Percentiles rank a stretch among this genome's conserved stretches.
These are phyloP conservation scores for Caenorhabditis sp. DNA, from an alignment of 2,888 invertebrate genomes.

Conservation along the genomic window DNA sequence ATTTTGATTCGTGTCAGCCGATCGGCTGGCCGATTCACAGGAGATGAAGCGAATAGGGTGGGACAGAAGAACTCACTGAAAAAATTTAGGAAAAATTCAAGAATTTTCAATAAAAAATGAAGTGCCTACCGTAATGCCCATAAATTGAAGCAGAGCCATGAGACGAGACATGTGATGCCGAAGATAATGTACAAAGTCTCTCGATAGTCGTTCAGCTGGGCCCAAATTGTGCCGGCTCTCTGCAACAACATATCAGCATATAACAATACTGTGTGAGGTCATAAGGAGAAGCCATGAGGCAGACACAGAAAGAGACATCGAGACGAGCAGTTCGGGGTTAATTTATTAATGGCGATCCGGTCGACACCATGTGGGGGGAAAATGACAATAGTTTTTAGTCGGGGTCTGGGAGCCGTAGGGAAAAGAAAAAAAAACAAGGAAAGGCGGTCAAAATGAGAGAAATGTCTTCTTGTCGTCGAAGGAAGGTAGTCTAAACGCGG, in stretches of 20 bases:
- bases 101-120: not conserved
- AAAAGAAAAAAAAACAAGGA: not conserved
- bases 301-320: not conserved
- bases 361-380: not conserved
- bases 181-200: slow-evolving; percentile 65
- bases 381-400: slow-evolving; percentile 1
- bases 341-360: not conserved
- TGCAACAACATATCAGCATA: slow-evolving; percentile 29
- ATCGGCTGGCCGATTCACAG: slow-evolving; percentile 26
- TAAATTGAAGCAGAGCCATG: slow-evolving; percentile 66
- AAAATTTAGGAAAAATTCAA: not conserved
- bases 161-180: slow-evolving; percentile 59
- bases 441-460: not conserved
- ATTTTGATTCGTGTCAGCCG: slow-evolving; percentile 51
- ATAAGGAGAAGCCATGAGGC: not conserved
- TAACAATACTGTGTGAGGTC: not conserved
- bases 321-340: not conserved
- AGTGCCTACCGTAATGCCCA: slow-evolving; percentile 59
- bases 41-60: slow-evolving; percentile 33
- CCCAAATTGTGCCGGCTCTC: slow-evolving; percentile 58
- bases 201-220: slow-evolving; percentile 63
- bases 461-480: not conserved
- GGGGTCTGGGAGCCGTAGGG: too few relatives aligned
- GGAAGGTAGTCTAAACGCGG: slow-evolving; percentile 8
- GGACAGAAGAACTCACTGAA: slow-evolving; percentile 64